Evolutionary conservation across 2,888 invertebrate genomes (phyloP), one percentile per base, ranked within the genome.

Genomic region (Aproaerema taeniolella): DNA sequence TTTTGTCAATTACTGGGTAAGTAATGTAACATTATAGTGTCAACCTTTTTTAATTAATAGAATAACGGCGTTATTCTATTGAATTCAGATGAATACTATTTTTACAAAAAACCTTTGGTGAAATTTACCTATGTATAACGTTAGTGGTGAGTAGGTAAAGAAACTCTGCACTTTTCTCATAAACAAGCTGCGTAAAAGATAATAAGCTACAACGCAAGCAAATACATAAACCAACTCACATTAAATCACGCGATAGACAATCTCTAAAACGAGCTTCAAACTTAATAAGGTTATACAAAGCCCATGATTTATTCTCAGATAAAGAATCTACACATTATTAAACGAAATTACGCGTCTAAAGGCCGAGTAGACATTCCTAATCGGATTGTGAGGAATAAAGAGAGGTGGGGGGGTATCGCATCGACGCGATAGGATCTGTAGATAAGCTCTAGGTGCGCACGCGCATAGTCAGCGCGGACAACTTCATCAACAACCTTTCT

Each of bases 311-410:
- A 43, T 40, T 33, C 31, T 15, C 34, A 43, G 43, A 41, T 47
- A 48, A 46, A 50, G 39, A 56, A 51, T 46, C 55, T 47, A 58
- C 44, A 45, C 50, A 51, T 52, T 50, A 49, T 51, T 43, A 47
- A 46, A 47, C 37, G 39, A 48, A 47, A 49, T 48, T 58, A 58
- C 49, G 52, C 51, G 39, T 41, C 52, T 51, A 55, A 62, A 57
- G 52, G 53, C 46, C 45, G 47, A 53, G 52, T 55, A 59, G 56
- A 64, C 60, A 60, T 51, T 55, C 45, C 52, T 68, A 71, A 73
- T 71, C 70, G 65, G 61, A 70, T 70, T 60, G 65, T 55, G 53
- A 47, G 60, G 63, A 61, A 65, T 67, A 67, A 67, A 63, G 64
- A 67, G 68, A 67, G 29, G 35, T 35, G 26, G 33, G 26, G 33